phyloP scores from a whole-genome alignment of 2,888 invertebrate genomes.

The Latrodectus elegans region DNA sequence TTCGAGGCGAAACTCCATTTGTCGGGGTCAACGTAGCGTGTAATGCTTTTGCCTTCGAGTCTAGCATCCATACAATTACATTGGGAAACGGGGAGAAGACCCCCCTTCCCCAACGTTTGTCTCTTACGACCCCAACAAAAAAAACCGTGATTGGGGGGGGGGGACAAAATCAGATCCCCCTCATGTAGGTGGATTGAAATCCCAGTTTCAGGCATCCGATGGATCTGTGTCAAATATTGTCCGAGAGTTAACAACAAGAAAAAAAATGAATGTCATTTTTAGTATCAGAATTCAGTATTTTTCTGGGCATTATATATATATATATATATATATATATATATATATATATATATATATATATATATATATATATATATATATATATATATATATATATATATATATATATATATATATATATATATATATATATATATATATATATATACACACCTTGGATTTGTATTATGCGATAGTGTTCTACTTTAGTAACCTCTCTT shows the following conservation, averaged over 20 bases:
- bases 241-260: conserved; percentile 32
- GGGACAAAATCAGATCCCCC: conserved; percentile 4
- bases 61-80: conserved; percentile 67
- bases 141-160: neutral
- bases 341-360: no score
- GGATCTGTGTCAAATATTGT: conserved; percentile 51
- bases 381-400: no score
- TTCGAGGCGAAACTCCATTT: conserved; percentile 69
- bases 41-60: conserved; percentile 61
- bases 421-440: no score
- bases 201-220: conserved; percentile 45
- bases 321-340: no score
- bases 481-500: no score
- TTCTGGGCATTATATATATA: no score
- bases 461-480: no score
- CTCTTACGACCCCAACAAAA: conserved; percentile 34
- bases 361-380: no score
- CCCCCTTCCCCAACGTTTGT: conserved; percentile 11
- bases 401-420: no score
- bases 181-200: conserved; percentile 24
- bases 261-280: neutral
- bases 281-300: no score
- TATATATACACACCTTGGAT: no score
- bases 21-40: conserved; percentile 68
- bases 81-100: conserved; percentile 52